phyloP scores from a whole-genome alignment of 2,888 invertebrate species.

The Beris chalybata region DNA sequence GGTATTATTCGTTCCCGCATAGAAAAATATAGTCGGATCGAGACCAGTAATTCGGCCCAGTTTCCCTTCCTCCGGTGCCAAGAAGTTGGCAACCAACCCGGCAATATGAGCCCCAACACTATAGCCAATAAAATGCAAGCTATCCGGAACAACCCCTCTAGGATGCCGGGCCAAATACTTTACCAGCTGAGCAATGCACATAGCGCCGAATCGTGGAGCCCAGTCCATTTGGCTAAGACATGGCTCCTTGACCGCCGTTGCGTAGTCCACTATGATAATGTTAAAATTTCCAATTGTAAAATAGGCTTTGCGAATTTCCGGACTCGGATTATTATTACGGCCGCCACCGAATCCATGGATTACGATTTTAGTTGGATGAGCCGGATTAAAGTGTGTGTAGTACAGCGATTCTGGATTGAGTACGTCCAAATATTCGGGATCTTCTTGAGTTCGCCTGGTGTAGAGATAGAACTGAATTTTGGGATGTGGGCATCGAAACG shows the following conservation, averaged over 20 bases:
- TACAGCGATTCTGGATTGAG: constrained; percentile 70
- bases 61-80: constrained; percentile 68
- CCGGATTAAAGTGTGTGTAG: constrained; percentile 74
- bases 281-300: constrained; percentile 80
- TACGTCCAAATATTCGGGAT: constrained; percentile 73
- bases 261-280: constrained; percentile 85
- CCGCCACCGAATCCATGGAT: constrained; percentile 92
- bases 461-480: constrained; percentile 81
- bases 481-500: constrained; percentile 79
- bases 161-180: constrained; percentile 78
- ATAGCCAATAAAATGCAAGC: constrained; percentile 80
- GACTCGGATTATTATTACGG: constrained; percentile 77
- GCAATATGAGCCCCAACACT: constrained; percentile 87
- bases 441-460: constrained; percentile 76
- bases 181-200: constrained; percentile 80
- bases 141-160: constrained; percentile 72
- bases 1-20: constrained; percentile 79
- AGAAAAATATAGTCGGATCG: constrained; percentile 84
- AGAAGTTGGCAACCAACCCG: constrained; percentile 77
- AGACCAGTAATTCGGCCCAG: constrained; percentile 83
- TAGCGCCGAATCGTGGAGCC: constrained; percentile 66
- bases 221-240: constrained; percentile 77
- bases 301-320: constrained; percentile 81
- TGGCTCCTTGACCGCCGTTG: constrained; percentile 76
- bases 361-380: constrained; percentile 81